Percentiles rank a stretch among this genome's conserved stretches.
phyloP scores from a whole-genome alignment of 2,797 vertebrate species.

The Anisognathus igniventris region DNA sequence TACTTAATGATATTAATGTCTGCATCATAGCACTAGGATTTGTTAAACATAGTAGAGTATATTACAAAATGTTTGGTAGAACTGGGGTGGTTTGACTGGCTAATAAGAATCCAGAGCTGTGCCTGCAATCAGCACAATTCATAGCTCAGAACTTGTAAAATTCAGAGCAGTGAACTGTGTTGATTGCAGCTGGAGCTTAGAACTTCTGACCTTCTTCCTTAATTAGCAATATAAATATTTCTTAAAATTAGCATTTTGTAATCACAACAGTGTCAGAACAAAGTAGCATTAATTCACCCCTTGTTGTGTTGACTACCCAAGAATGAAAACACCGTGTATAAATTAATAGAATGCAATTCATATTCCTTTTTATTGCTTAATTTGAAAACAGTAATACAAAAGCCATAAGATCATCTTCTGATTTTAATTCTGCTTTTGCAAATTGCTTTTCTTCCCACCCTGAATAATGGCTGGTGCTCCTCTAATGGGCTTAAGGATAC shows the following conservation, averaged over 20 bases:
- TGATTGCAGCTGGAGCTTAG: constrained; percentile 46
- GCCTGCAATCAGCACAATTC: constrained; percentile 50
- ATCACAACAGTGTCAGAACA: constrained; percentile 48
- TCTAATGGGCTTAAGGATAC: not conserved
- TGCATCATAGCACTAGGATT: constrained; percentile 34
- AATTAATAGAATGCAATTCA: constrained; percentile 38
- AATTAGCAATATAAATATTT: constrained; percentile 70
- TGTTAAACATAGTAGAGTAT: constrained; percentile 32
- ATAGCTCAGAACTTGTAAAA: constrained; percentile 37
- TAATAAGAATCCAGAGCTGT: constrained; percentile 29
- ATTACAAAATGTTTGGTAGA: constrained; percentile 7
- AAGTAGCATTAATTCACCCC: constrained; percentile 51
- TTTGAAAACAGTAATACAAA: constrained; percentile 56
- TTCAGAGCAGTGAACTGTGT: constrained; percentile 39
- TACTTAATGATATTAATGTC: constrained; percentile 59
- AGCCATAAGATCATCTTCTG: not conserved
- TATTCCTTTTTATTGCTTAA: constrained; percentile 48
- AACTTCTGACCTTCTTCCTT: constrained; percentile 57
- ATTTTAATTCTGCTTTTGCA: constrained; percentile 39
- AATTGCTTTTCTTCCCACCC: not conserved
- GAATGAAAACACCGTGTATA: constrained; percentile 5
- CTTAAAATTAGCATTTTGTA: constrained; percentile 65
- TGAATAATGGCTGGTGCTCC: not conserved
- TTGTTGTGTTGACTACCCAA: constrained; percentile 20
- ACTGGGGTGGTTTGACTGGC: constrained; percentile 21